Percentiles rank a stretch among this genome's conserved stretches.
Evolutionary conservation across 2,888 invertebrate genomes (phyloP).

Genomic region (Synergus itoensis): DNA sequence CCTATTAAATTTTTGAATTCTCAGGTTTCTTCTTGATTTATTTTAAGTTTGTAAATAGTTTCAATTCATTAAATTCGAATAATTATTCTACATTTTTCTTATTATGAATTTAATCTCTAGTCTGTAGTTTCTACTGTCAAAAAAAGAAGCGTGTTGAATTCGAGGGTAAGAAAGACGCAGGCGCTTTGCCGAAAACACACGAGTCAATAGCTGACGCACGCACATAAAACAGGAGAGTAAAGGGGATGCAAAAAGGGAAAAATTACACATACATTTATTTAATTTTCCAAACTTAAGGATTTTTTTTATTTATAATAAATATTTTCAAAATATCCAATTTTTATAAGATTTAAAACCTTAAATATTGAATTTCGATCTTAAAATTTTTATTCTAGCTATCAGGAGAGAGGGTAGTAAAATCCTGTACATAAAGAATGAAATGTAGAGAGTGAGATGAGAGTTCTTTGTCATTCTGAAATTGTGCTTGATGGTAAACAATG

Average conservation of each 20-base stretch:
- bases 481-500: background rate
- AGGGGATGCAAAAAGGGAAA: background rate
- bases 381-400: background rate
- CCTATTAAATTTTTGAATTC: too few relatives aligned
- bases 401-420: too few relatives aligned
- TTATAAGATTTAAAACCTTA: too few relatives aligned
- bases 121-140: background rate
- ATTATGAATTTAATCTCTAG: background rate
- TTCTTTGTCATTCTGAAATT: slow-evolving; percentile 10
- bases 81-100: too few relatives aligned
- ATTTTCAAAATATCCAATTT: too few relatives aligned
- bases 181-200: slow-evolving; percentile 59
- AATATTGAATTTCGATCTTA: background rate
- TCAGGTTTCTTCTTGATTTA: too few relatives aligned
- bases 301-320: too few relatives aligned
- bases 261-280: background rate
- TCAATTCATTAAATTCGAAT: too few relatives aligned
- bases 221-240: slow-evolving; percentile 44
- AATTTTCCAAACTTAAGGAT: too few relatives aligned
- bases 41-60: too few relatives aligned
- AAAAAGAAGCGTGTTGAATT: background rate
- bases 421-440: too few relatives aligned
- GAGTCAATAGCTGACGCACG: slow-evolving; percentile 58
- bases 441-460: background rate
- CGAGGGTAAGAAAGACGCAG: slow-evolving; percentile 54